Base-by-base conservation (phyloP, 2,888 invertebrate genomes). In the Omphaloscelis lunosa region DNA sequence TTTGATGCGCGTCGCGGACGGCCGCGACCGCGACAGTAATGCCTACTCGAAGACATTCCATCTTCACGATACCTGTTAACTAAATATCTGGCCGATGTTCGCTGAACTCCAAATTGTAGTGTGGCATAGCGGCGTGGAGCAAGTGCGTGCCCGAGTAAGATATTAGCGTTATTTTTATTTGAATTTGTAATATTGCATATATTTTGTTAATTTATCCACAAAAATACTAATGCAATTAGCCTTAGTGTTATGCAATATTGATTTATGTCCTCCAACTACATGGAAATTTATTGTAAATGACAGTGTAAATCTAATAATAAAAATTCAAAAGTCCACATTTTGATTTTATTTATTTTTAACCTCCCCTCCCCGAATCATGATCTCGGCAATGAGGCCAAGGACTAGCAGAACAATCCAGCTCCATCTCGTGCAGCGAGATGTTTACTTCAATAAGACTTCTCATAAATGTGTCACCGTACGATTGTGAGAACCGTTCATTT, bases 241-340 rank as follows among this genome's bases (percentile, higher is more conserved):
- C 96, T 96, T 96, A 96, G 96, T 96, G 96, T 96, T 96, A 96
- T 96, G 96, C 96, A 96, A 96, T 96, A 96, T 96, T 96, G 95
- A 93, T 96, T 96, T 95, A 96, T 96, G 96, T 95, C 96, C 96
- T 96, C 96, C 95, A 96, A 95, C 95, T 96, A 96, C 96, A 96
- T 96, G 95, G 94, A 96, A 96, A 96, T 96, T 96, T 96, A 96
- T 96, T 96, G 96, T 96, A 96, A 96, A 96, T 96, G 96, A 96
- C 96, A 96, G 96, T 96, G 96, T 96, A 96, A 96, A 96, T 96
- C 96, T 96, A 96, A 96, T 96, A 96, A 96, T 96, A 96, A 96
- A 96, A 96, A 95, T 96, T 96, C 95, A 96, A 96, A 96, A 96
- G 96, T 96, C 96, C 96, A 95, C 59, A 89, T 70, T 88, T 87